phyloP scores from a whole-genome alignment of 1,140 invertebrate species.

The Elymnias hypermnestra region DNA sequence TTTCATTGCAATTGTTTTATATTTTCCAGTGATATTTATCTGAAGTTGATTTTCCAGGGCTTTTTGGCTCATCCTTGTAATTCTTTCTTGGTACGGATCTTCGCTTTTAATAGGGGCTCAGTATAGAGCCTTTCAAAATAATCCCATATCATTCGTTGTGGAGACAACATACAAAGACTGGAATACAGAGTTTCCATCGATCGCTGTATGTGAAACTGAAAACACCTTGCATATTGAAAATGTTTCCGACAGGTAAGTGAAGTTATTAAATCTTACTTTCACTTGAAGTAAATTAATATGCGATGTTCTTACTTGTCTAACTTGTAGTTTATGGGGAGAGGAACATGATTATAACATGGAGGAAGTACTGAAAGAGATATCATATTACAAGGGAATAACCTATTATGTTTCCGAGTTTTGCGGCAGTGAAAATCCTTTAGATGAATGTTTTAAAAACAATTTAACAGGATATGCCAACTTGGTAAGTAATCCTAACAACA shows the following conservation, averaged over 20 bases:
- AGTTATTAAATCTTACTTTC: no score
- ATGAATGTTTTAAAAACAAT: constrained; percentile 76
- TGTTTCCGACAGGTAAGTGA: constrained; percentile 77
- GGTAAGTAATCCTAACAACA: constrained; percentile 52
- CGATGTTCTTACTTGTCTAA: no score
- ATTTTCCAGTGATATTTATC: no score
- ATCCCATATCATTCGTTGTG: constrained; percentile 82
- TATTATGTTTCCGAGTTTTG: constrained; percentile 82
- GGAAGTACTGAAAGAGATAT: constrained; percentile 81
- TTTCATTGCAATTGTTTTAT: background rate
- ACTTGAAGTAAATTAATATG: no score
- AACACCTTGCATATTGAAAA: constrained; percentile 78
- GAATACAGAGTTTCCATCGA: constrained; percentile 81
- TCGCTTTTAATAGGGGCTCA: constrained; percentile 77
- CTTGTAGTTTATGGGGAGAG: constrained; percentile 76
- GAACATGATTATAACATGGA: constrained; percentile 82
- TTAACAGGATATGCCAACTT: constrained; percentile 76
- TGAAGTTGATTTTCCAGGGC: no score
- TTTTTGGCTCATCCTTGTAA: constrained; percentile 81
- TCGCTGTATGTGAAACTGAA: constrained; percentile 80
- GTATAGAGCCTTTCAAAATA: constrained; percentile 77
- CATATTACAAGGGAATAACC: constrained; percentile 80
- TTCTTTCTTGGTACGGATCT: constrained; percentile 79
- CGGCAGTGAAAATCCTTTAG: constrained; percentile 52
- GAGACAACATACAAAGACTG: constrained; percentile 84